Percentiles rank a stretch among this genome's conserved stretches.
Evolutionary conservation across 1,140 invertebrate genomes (phyloP).

Genomic region (Sycophaga agraensis): DNA sequence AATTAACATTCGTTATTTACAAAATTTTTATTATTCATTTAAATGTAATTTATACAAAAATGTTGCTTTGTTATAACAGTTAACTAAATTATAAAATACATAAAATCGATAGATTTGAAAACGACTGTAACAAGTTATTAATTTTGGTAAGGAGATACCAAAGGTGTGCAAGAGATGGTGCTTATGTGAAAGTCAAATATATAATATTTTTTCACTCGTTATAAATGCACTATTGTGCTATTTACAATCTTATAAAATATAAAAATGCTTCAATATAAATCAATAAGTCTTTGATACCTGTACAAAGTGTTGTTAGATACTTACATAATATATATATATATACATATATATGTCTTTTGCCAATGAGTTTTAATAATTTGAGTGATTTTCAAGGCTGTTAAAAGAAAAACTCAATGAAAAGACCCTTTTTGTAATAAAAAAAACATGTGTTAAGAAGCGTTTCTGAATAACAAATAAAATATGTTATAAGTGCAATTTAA

Average conservation of each 20-base stretch:
- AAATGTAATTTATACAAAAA: constrained; percentile 18
- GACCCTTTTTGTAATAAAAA: constrained; percentile 10
- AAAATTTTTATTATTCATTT: not conserved
- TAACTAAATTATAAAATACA: constrained; percentile 19
- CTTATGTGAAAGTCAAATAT: constrained; percentile 7
- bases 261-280: constrained; percentile 18
- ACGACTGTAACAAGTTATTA: no score
- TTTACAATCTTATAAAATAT: constrained; percentile 9
- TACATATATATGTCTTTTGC: not conserved
- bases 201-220: constrained; percentile 20
- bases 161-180: constrained; percentile 23
- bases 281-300: constrained; percentile 17
- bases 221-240: constrained; percentile 20
- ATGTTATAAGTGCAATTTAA: constrained; percentile 12
- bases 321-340: constrained; percentile 17
- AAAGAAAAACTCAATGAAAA: constrained; percentile 12
- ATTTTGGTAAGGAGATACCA: constrained; percentile 19
- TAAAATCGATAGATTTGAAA: no score
- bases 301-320: constrained; percentile 21
- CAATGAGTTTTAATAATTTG: constrained; percentile 12
- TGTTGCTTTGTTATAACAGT: constrained; percentile 6
- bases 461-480: constrained; percentile 25
- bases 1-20: not conserved
- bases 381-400: constrained; percentile 18
- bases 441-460: constrained; percentile 15